These are phyloP conservation scores for Pituophis catenifer DNA, from an alignment of 2,113 vertebrate genomes.

Conservation along the genomic window DNA sequence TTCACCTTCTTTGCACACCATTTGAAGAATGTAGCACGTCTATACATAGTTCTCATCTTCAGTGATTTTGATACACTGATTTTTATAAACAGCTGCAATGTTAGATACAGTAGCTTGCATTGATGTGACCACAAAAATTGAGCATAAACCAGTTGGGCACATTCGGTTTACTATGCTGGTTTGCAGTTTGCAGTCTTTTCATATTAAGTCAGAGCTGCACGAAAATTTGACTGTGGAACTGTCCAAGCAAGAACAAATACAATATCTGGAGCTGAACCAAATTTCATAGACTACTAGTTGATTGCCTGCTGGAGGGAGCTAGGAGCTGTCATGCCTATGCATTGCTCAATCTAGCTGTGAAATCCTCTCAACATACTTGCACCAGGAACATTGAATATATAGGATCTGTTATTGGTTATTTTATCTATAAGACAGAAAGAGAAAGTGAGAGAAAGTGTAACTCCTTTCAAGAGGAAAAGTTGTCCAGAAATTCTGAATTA, in stretches of 20 bases:
- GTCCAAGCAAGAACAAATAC: not conserved
- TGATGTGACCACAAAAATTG: not conserved
- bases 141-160: not conserved
- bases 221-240: not conserved
- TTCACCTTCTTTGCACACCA: constrained; percentile 8
- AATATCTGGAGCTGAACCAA: not conserved
- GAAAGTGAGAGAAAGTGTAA: not conserved
- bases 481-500: not conserved
- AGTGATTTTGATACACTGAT: not conserved
- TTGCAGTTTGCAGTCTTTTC: not conserved
- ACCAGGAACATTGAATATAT: too few species aligned
- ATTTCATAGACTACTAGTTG: not conserved
- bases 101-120: not conserved
- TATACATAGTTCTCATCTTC: not conserved
- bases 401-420: not conserved
- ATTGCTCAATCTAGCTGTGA: not conserved
- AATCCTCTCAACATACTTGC: not conserved
- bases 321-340: not conserved
- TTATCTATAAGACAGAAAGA: not conserved
- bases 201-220: not conserved
- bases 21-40: not conserved
- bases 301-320: not conserved
- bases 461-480: not conserved
- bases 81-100: constrained; percentile 11
- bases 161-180: not conserved